A percentile compares a stretch with the other conserved stretches of the same genome.
These are phyloP conservation scores for Enteromius radiatus DNA, from an alignment of 2,797 vertebrate species.

Conservation along the genomic window DNA sequence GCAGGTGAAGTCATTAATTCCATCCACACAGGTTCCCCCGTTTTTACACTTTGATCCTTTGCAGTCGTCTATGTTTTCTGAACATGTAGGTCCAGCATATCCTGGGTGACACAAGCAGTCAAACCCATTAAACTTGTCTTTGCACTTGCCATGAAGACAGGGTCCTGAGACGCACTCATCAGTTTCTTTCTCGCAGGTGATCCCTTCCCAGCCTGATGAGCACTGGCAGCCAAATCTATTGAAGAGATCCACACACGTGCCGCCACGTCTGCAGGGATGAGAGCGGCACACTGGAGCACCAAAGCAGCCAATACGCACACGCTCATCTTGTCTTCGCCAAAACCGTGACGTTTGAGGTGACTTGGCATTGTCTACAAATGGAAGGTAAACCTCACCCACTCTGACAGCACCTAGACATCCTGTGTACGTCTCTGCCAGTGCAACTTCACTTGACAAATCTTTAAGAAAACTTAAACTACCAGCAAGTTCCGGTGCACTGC, in stretches of 20 bases:
- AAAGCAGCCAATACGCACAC: constrained; percentile 76
- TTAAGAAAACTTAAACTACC: constrained; percentile 83
- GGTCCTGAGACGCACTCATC: constrained; percentile 86
- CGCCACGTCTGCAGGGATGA: constrained; percentile 82
- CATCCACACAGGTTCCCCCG: constrained; percentile 81
- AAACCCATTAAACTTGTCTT: constrained; percentile 78
- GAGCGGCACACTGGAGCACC: constrained; percentile 80
- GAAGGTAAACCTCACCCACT: constrained; percentile 84
- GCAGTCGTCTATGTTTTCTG: constrained; percentile 84
- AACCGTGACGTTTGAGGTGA: constrained; percentile 80
- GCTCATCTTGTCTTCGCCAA: constrained; percentile 54
- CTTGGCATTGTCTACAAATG: constrained; percentile 71
- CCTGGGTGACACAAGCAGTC: constrained; percentile 85
- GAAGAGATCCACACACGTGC: constrained; percentile 86
- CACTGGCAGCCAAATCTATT: constrained; percentile 83
- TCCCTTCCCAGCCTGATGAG: constrained; percentile 82
- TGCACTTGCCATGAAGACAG: constrained; percentile 84
- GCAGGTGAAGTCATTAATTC: constrained; percentile 82
- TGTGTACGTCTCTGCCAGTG: constrained; percentile 83
- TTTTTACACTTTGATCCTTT: constrained; percentile 81
- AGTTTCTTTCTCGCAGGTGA: constrained; percentile 75
- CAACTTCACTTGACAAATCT: constrained; percentile 63
- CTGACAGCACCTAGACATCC: constrained; percentile 87
- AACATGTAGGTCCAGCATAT: constrained; percentile 81
- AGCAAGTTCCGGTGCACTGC: constrained; percentile 70